These are phyloP conservation scores for Mellilla xanthometata DNA, from an alignment of 2,888 invertebrate genomes.

Conservation along the genomic window DNA sequence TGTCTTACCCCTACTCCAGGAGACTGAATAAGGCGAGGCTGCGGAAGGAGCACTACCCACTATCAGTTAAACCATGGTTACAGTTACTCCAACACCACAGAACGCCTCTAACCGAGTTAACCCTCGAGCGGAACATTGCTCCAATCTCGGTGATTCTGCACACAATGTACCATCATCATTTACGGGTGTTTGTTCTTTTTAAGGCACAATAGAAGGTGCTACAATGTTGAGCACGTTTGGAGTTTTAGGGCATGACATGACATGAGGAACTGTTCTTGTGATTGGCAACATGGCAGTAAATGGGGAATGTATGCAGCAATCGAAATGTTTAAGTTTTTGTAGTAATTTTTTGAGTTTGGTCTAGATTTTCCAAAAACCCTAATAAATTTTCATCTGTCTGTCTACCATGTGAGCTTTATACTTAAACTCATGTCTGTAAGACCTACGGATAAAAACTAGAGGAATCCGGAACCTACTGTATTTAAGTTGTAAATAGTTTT, in stretches of 20 bases:
- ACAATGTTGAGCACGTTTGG: conserved; percentile 2
- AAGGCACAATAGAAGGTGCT: conserved; percentile 34
- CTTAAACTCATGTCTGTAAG: too few species aligned
- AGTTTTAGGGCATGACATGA: not conserved
- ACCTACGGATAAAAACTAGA: too few species aligned
- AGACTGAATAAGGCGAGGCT: conserved; percentile 45
- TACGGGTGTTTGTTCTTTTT: conserved; percentile 29
- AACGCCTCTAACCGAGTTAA: conserved; percentile 59
- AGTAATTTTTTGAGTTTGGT: too few species aligned
- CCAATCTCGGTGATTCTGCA: conserved; percentile 44
- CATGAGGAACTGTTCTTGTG: not conserved
- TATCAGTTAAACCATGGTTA: conserved; percentile 28
- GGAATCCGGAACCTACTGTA: too few species aligned
- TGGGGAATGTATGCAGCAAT: too few species aligned
- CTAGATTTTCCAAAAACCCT: too few species aligned
- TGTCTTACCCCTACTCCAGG: too few species aligned
- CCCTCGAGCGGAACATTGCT: conserved; percentile 59
- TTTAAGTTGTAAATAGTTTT: too few species aligned
- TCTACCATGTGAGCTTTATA: too few species aligned
- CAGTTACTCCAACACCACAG: conserved; percentile 55
- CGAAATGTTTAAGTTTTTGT: too few species aligned
- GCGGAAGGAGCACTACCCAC: conserved; percentile 44
- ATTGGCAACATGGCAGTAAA: too few species aligned
- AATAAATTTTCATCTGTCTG: too few species aligned
- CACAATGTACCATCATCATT: conserved; percentile 33